Conservation (phyloP, 2,888 invertebrate species). For the Meganola albula region DNA sequence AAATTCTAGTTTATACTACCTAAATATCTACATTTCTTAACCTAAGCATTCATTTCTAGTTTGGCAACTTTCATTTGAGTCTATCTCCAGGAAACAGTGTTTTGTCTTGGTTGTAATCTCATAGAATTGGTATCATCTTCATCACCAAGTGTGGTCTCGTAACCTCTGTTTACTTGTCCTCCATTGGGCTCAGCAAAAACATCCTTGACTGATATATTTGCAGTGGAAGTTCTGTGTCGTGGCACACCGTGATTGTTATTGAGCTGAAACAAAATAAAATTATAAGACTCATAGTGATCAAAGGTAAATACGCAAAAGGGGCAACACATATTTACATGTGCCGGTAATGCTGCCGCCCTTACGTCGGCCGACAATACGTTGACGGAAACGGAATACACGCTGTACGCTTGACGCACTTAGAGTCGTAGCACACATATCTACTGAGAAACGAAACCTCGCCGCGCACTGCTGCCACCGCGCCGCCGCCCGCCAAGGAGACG, state of each 20-base stretch:
- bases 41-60: constrained; percentile 27
- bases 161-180: constrained; percentile 87
- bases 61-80: constrained; percentile 56
- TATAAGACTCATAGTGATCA: too few species aligned
- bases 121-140: constrained; percentile 85
- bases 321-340: too few species aligned
- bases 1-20: constrained; percentile 22
- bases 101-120: constrained; percentile 82
- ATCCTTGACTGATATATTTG: constrained; percentile 88
- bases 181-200: constrained; percentile 84
- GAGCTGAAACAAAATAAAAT: constrained; percentile 54
- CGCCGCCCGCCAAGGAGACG: too few species aligned
- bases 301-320: too few species aligned
- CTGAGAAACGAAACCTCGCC: too few species aligned
- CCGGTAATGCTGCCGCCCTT: too few species aligned
- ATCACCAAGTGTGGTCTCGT: constrained; percentile 81
- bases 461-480: too few species aligned
- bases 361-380: too few species aligned
- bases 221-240: constrained; percentile 85
- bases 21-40: constrained; percentile 31
- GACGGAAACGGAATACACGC: too few species aligned
- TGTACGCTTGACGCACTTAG: too few species aligned
- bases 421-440: too few species aligned
- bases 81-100: constrained; percentile 79
- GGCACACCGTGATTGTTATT: constrained; percentile 79